Evolutionary conservation across 2,113 vertebrate genomes (phyloP).

Genomic region (Turdus rufiventris): DNA sequence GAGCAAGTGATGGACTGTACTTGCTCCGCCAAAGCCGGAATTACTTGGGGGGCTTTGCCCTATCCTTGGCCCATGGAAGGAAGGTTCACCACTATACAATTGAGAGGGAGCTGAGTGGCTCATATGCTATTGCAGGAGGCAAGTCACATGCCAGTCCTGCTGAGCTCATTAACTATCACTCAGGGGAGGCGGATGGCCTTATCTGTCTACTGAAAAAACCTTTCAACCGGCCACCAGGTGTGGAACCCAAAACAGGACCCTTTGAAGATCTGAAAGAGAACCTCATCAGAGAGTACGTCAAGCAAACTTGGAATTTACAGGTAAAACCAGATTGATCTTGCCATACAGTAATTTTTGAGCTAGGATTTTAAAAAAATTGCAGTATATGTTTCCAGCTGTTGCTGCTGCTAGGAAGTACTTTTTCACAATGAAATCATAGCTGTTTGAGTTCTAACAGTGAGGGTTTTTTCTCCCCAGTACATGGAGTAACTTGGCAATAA

Average conservation of each 20-base stretch:
- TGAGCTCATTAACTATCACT: conserved; percentile 88
- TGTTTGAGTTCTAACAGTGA: neutral
- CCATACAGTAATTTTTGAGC: neutral
- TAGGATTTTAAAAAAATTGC: neutral
- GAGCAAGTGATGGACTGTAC: conserved; percentile 80
- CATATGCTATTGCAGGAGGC: conserved; percentile 88
- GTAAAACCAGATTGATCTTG: conserved; percentile 62
- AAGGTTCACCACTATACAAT: conserved; percentile 94
- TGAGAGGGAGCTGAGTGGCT: conserved; percentile 85
- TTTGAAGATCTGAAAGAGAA: conserved; percentile 95
- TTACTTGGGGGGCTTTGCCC: conserved; percentile 89
- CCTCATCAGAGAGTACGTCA: conserved; percentile 91
- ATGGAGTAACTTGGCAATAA: neutral
- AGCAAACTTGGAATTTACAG: conserved; percentile 91
- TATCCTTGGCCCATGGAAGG: conserved; percentile 78
- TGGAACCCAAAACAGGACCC: conserved; percentile 89
- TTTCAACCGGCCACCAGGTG: conserved; percentile 81
- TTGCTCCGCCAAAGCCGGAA: conserved; percentile 92
- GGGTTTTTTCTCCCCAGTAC: fast-evolving
- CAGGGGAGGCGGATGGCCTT: conserved; percentile 86
- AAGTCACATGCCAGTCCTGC: conserved; percentile 81
- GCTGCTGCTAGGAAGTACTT: neutral
- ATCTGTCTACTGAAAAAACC: conserved; percentile 86
- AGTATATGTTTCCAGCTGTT: neutral
- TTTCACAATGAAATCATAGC: neutral